Percentiles rank a stretch among this genome's conserved stretches.
Conservation (phyloP, 2,113 vertebrate genomes). For the Ciconia boyciana region DNA sequence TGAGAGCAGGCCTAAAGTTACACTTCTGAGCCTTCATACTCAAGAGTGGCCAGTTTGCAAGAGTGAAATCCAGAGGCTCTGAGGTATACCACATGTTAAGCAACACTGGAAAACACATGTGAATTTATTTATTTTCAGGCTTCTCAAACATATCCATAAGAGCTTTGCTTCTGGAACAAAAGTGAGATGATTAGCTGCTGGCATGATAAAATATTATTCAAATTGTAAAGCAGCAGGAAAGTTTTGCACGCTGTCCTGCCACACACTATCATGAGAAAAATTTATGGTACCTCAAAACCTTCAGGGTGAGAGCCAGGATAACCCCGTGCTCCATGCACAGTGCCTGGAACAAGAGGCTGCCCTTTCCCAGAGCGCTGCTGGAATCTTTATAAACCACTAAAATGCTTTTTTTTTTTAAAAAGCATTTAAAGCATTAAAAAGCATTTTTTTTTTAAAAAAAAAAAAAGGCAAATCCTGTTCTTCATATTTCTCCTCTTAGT, state of each 20-base stretch:
- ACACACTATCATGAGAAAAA: neutral
- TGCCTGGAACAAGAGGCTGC: neutral
- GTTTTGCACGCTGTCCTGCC: neutral
- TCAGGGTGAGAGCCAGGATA: neutral
- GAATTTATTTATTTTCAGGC: neutral
- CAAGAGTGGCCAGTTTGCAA: neutral
- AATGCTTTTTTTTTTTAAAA: neutral
- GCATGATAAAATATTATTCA: neutral
- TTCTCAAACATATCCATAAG: neutral
- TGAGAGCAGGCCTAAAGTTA: neutral
- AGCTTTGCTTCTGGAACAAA: neutral
- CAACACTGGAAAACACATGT: neutral
- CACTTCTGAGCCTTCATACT: neutral
- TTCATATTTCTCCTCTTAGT: conserved; percentile 22
- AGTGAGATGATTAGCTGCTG: neutral
- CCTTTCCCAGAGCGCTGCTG: neutral
- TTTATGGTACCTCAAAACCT: neutral
- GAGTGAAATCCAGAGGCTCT: neutral
- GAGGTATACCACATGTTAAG: neutral
- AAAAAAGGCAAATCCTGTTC: neutral
- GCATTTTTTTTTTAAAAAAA: neutral
- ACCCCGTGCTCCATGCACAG: rapidly evolving
- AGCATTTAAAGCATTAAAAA: no score
- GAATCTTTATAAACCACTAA: conserved; percentile 23
- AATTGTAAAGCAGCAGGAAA: neutral